A percentile compares a stretch with the other conserved stretches of the same genome.
phyloP scores from a whole-genome alignment of 2,797 vertebrate species.

The Falco peregrinus region DNA sequence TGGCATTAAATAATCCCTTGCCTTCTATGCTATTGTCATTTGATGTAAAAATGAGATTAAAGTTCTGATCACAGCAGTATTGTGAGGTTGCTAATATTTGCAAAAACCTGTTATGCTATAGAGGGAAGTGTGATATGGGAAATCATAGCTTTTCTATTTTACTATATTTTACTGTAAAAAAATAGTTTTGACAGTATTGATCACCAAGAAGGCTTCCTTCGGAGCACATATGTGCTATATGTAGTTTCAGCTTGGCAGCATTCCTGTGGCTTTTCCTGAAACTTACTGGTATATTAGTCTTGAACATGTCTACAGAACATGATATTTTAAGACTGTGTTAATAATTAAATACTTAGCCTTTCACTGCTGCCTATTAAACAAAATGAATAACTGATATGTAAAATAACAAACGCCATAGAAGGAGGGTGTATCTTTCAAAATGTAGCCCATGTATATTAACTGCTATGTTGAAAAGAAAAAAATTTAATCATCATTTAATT shows the following conservation, averaged over 20 bases:
- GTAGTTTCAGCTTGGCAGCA: neutral
- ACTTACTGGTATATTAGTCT: neutral
- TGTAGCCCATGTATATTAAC: neutral
- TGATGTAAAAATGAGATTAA: neutral
- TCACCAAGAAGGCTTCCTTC: neutral
- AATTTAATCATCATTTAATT: neutral
- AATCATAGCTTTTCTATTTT: neutral
- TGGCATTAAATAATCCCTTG: neutral
- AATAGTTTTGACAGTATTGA: neutral
- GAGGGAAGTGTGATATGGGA: neutral
- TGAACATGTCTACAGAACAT: neutral
- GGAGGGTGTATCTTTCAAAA: neutral
- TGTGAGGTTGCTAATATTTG: neutral
- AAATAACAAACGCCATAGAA: neutral
- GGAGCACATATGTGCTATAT: neutral
- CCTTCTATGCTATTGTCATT: neutral
- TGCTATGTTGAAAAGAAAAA: neutral
- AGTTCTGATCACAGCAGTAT: neutral
- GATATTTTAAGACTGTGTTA: neutral
- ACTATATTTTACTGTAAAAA: neutral
- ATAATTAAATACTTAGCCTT: neutral
- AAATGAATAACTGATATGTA: neutral
- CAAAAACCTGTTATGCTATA: neutral
- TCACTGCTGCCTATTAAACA: neutral
- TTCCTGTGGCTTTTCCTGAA: neutral